A percentile compares a stretch with the other conserved stretches of the same genome.
phyloP scores from a whole-genome alignment of 2,888 invertebrate species.

The Ormia ochracea region DNA sequence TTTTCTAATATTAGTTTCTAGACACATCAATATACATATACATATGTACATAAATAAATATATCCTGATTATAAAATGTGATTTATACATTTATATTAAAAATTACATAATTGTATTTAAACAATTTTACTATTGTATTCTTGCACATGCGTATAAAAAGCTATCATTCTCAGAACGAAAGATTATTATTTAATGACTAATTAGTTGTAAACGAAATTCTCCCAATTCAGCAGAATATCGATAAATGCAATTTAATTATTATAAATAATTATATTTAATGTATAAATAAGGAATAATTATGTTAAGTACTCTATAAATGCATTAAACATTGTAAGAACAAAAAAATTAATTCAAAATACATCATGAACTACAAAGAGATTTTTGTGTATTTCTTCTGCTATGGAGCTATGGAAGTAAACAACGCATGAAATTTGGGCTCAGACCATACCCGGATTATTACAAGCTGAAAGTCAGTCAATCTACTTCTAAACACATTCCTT shows the following conservation, averaged over 20 bases:
- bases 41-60: no score
- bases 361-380: no score
- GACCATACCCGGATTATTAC: no score
- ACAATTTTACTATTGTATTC: constrained; percentile 13
- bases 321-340: neutral
- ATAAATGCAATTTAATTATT: constrained; percentile 46
- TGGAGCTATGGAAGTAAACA: no score
- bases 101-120: constrained; percentile 2
- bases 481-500: no score
- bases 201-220: constrained; percentile 43
- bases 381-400: no score
- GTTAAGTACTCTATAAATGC: constrained; percentile 15
- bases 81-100: constrained; percentile 33
- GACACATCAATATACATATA: neutral
- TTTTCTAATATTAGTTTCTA: neutral
- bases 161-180: neutral
- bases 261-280: neutral
- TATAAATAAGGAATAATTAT: constrained; percentile 36
- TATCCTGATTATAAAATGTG: constrained; percentile 49
- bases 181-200: constrained; percentile 41
- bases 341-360: no score
- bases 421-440: no score
- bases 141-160: neutral
- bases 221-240: constrained; percentile 37
- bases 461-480: no score